These are phyloP conservation scores for Drosophila ironensis DNA, from an alignment of 1,140 invertebrate genomes.

Conservation along the genomic window DNA sequence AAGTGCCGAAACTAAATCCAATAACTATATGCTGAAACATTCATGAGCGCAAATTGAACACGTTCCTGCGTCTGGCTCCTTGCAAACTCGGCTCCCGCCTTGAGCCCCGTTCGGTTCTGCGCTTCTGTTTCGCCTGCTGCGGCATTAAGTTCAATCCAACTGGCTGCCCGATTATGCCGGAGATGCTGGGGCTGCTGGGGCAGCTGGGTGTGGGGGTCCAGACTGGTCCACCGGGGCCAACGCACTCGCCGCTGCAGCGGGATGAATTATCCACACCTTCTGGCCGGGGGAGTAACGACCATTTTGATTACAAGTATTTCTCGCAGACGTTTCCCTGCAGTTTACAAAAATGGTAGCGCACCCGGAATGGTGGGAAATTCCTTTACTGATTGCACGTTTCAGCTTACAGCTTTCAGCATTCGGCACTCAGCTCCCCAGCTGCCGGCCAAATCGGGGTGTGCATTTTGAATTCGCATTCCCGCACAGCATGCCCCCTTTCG, in stretches of 20 bases:
- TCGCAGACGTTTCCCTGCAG: conserved; percentile 58
- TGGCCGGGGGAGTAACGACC: conserved; percentile 29
- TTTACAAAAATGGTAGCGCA: conserved; percentile 42
- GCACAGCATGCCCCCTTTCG: conserved; percentile 12
- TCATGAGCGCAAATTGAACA: conserved; percentile 79
- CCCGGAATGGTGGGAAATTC: conserved; percentile 50
- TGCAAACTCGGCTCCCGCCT: conserved; percentile 33
- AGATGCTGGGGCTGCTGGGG: neutral
- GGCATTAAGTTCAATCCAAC: conserved; percentile 74
- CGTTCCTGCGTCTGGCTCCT: conserved; percentile 46
- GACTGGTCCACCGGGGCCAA: conserved; percentile 51
- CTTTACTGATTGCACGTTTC: conserved; percentile 60
- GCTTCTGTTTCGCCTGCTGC: conserved; percentile 17
- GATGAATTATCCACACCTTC: conserved; percentile 69
- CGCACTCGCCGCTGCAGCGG: conserved; percentile 59
- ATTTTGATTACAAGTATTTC: conserved; percentile 71
- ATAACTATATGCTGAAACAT: conserved; percentile 78
- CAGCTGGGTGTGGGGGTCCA: neutral
- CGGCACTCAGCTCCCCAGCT: neutral
- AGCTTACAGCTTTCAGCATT: too few species aligned
- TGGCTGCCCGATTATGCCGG: conserved; percentile 8
- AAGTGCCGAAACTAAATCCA: conserved; percentile 76
- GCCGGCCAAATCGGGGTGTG: conserved; percentile 20
- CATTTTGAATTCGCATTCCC: conserved; percentile 52
- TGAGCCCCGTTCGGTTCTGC: conserved; percentile 5